Evolutionary conservation across 2,888 invertebrate species (phyloP).

Genomic region (Epicampocera succincta): DNA sequence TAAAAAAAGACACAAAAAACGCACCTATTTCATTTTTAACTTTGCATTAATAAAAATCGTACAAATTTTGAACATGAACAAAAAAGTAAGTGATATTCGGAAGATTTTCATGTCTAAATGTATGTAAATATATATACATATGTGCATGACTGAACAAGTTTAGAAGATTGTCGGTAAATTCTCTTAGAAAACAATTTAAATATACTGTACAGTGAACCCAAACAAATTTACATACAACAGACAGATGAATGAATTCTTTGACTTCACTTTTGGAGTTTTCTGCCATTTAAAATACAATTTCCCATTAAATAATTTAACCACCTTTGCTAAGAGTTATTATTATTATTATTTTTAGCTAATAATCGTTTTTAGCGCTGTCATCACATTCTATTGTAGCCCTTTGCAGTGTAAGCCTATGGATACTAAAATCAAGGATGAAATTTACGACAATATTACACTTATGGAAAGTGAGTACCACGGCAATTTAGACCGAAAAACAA

Average conservation of each 20-base stretch:
- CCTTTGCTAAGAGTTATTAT: neutral
- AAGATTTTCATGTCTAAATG: neutral
- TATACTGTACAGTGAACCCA: neutral
- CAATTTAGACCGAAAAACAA: slow-evolving; percentile 76
- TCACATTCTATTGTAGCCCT: slow-evolving; percentile 12
- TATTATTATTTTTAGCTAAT: slow-evolving; percentile 43
- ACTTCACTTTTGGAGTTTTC: too few relatives aligned
- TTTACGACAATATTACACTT: slow-evolving; percentile 16
- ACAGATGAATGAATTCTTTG: too few relatives aligned
- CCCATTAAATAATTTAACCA: too few relatives aligned
- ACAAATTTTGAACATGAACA: slow-evolving; percentile 48
- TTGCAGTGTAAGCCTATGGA: slow-evolving; percentile 62
- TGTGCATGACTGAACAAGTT: too few relatives aligned
- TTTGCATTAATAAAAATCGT: too few relatives aligned
- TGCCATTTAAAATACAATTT: too few relatives aligned
- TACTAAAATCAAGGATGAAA: slow-evolving; percentile 29
- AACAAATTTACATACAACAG: too few relatives aligned
- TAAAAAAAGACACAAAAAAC: too few relatives aligned
- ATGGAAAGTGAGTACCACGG: slow-evolving; percentile 75
- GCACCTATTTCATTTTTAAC: too few relatives aligned
- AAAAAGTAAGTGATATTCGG: slow-evolving; percentile 51
- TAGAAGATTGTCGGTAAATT: too few relatives aligned
- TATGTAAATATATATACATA: neutral
- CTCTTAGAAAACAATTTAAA: too few relatives aligned
- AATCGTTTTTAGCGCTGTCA: slow-evolving; percentile 2